Evolutionary conservation across 2,888 invertebrate species (phyloP).

Genomic region (Mythimna ferrago): DNA sequence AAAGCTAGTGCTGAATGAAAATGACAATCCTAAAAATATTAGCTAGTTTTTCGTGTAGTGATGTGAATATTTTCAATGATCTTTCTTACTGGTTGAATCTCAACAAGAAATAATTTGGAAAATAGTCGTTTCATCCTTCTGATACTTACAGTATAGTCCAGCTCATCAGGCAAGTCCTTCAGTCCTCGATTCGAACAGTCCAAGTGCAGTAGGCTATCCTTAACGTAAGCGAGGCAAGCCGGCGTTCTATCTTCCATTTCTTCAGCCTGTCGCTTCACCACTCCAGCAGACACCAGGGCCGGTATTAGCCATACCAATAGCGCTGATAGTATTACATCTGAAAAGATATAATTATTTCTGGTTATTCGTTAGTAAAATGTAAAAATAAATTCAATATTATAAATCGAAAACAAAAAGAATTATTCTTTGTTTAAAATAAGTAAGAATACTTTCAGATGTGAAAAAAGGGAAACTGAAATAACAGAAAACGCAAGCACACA

Average conservation of each 20-base stretch:
- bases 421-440: no score
- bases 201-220: constrained; percentile 71
- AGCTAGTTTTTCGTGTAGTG: no score
- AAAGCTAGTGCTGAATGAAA: no score
- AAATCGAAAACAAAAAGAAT: no score
- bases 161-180: constrained; percentile 79
- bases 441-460: no score
- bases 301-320: constrained; percentile 80
- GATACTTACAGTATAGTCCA: constrained; percentile 80
- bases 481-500: no score
- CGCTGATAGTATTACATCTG: constrained; percentile 75
- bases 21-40: no score
- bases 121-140: not conserved
- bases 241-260: constrained; percentile 63
- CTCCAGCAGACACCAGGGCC: constrained; percentile 70
- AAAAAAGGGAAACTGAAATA: no score
- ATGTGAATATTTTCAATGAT: no score
- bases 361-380: not conserved
- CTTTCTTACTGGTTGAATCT: not conserved
- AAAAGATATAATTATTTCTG: constrained; percentile 50
- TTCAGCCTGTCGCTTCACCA: constrained; percentile 69
- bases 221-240: constrained; percentile 74
- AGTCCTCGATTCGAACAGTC: constrained; percentile 83
- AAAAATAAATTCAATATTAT: no score
- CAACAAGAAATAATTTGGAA: not conserved